phyloP scores from a whole-genome alignment of 2,113 vertebrate genomes.

The Promerops cafer region DNA sequence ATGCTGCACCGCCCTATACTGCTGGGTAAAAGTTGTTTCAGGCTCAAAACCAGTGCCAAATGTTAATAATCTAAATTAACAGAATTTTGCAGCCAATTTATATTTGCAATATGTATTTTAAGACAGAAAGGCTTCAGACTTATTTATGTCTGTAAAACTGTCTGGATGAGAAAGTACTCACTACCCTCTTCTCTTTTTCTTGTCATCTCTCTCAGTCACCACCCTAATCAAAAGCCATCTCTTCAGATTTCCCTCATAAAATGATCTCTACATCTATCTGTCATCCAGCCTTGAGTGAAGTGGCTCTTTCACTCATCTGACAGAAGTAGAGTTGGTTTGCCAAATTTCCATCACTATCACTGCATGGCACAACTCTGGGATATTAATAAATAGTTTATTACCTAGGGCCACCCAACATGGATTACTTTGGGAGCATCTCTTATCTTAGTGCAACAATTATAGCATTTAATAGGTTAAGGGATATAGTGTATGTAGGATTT shows the following conservation, averaged over 20 bases:
- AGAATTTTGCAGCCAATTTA: not conserved
- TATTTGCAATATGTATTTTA: not conserved
- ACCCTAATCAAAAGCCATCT: constrained; percentile 14
- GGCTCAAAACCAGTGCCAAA: not conserved
- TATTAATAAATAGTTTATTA: constrained; percentile 64
- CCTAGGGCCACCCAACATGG: constrained; percentile 38
- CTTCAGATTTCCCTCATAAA: constrained; percentile 38
- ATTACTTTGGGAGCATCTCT: constrained; percentile 45
- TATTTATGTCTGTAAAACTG: not conserved
- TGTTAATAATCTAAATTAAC: not conserved
- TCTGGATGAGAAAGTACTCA: not conserved
- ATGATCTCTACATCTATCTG: constrained; percentile 42
- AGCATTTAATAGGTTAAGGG: constrained; percentile 63
- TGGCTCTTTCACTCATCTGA: constrained; percentile 59
- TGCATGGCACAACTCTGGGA: constrained; percentile 39
- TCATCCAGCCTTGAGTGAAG: constrained; percentile 66
- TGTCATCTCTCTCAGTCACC: not conserved
- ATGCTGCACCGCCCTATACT: not conserved
- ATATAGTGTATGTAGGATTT: constrained; percentile 12
- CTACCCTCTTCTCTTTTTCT: not conserved
- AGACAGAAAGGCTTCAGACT: not conserved
- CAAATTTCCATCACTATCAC: constrained; percentile 67
- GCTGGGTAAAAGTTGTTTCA: not conserved
- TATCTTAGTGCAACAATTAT: constrained; percentile 61
- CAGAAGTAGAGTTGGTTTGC: constrained; percentile 44